These are phyloP conservation scores for Cynoglossus semilaevis DNA, from an alignment of 2,113 vertebrate species.

Conservation along the genomic window DNA sequence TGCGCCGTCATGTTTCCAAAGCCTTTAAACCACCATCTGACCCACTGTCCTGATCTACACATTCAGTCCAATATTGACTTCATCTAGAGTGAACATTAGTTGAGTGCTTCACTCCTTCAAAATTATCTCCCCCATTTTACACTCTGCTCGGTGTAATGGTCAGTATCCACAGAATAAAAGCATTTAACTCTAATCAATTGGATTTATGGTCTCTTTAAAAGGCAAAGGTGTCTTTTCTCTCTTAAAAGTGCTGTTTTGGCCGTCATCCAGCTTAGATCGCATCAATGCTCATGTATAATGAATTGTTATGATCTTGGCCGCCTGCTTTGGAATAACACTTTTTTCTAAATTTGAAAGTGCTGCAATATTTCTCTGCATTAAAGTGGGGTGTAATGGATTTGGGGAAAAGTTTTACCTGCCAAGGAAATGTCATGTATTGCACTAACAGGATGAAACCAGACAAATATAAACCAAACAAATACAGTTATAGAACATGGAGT, in stretches of 20 bases:
- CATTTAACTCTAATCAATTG: slow-evolving; percentile 73
- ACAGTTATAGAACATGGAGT: slow-evolving; percentile 1
- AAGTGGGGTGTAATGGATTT: slow-evolving; percentile 40
- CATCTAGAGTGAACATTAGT: slow-evolving; percentile 68
- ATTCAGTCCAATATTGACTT: slow-evolving; percentile 65
- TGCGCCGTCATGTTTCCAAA: slow-evolving; percentile 35
- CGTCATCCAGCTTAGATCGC: slow-evolving; percentile 56
- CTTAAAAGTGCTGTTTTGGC: slow-evolving; percentile 76
- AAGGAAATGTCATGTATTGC: slow-evolving; percentile 36
- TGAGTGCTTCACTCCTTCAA: slow-evolving; percentile 59
- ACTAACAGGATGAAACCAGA: slow-evolving; percentile 40
- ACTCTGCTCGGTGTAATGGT: slow-evolving; percentile 61
- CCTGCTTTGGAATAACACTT: slow-evolving; percentile 61
- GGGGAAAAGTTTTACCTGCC: slow-evolving; percentile 41
- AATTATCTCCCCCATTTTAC: slow-evolving; percentile 68
- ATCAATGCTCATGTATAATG: slow-evolving; percentile 64
- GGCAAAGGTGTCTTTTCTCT: slow-evolving; percentile 75
- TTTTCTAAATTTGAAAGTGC: slow-evolving; percentile 45
- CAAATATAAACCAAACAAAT: slow-evolving; percentile 53
- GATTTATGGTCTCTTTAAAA: slow-evolving; percentile 72
- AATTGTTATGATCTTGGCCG: slow-evolving; percentile 68
- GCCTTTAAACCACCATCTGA: slow-evolving; percentile 38
- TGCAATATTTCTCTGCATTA: slow-evolving; percentile 44
- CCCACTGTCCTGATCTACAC: slow-evolving; percentile 28
- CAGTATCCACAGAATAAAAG: slow-evolving; percentile 67